Conservation (phyloP, 2,113 vertebrate genomes). For the Actenoides hombroni region DNA sequence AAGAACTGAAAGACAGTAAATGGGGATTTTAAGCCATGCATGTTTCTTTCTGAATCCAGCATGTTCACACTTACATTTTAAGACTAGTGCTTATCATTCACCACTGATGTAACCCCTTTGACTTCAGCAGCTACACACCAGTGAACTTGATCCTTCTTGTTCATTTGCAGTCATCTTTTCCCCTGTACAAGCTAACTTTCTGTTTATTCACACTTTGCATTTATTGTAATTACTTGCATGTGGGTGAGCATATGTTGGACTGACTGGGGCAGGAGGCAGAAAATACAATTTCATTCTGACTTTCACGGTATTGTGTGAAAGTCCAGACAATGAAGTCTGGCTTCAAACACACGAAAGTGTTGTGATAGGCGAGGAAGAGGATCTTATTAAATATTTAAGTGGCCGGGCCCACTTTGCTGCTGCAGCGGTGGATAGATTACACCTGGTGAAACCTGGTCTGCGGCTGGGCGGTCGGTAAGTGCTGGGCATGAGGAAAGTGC, state of each 20-base stretch:
- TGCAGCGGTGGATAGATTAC: constrained; percentile 78
- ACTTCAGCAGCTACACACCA: not conserved
- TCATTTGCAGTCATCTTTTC: not conserved
- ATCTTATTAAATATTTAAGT: constrained; percentile 78
- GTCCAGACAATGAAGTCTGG: not conserved
- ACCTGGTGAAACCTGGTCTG: constrained; percentile 73
- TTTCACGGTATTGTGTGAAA: not conserved
- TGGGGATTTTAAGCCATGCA: not conserved
- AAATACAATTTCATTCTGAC: not conserved
- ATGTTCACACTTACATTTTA: not conserved
- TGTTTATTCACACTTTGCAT: not conserved
- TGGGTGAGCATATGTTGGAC: not conserved
- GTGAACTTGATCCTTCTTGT: not conserved
- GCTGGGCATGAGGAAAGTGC: constrained; percentile 54
- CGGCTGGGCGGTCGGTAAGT: constrained; percentile 26
- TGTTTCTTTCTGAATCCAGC: not conserved
- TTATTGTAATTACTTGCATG: not conserved
- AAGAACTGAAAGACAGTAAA: not conserved
- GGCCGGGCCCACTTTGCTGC: constrained; percentile 51
- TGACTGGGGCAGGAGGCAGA: not conserved
- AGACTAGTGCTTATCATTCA: not conserved
- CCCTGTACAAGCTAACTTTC: not conserved
- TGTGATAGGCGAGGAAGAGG: constrained; percentile 54
- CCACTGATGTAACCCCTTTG: not conserved
- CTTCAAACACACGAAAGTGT: not conserved